Evolutionary conservation across 2,888 invertebrate genomes (phyloP).

Genomic region (Clitarchus hookeri): DNA sequence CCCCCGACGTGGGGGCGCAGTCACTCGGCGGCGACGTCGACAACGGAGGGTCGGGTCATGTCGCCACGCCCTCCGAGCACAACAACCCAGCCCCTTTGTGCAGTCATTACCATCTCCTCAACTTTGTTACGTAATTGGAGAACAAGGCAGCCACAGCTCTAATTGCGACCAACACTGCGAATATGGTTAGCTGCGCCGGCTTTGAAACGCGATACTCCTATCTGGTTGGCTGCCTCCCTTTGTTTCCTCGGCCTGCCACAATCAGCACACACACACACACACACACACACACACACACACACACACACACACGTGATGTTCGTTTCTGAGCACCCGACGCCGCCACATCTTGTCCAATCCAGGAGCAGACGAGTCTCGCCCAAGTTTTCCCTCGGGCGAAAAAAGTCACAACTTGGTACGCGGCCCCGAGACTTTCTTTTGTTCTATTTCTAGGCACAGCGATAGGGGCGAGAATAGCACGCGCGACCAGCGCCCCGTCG

Average conservation of each 20-base stretch:
- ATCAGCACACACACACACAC: not conserved
- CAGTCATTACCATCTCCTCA: not conserved
- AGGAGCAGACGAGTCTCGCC: not conserved
- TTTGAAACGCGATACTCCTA: not conserved
- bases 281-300: no score
- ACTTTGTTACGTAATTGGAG: slow-evolving; percentile 23
- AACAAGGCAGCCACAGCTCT: not conserved
- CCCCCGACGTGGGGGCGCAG: no score
- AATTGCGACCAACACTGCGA: not conserved
- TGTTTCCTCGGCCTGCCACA: not conserved
- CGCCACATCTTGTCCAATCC: not conserved
- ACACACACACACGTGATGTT: not conserved
- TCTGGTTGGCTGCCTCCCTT: not conserved
- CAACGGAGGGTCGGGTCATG: no score
- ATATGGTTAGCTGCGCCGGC: not conserved
- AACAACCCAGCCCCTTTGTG: not conserved
- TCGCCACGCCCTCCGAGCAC: not conserved
- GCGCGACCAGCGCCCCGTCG: no score
- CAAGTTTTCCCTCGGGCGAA: no score
- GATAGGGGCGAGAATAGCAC: no score
- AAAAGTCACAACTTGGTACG: no score
- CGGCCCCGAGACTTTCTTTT: no score
- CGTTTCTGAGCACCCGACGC: slow-evolving; percentile 6
- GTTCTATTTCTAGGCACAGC: no score
- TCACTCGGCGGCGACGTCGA: no score